A percentile compares a stretch with the other conserved stretches of the same genome.
These are phyloP conservation scores for Himalopsyche anomala DNA, from an alignment of 2,888 invertebrate genomes.

Conservation along the genomic window DNA sequence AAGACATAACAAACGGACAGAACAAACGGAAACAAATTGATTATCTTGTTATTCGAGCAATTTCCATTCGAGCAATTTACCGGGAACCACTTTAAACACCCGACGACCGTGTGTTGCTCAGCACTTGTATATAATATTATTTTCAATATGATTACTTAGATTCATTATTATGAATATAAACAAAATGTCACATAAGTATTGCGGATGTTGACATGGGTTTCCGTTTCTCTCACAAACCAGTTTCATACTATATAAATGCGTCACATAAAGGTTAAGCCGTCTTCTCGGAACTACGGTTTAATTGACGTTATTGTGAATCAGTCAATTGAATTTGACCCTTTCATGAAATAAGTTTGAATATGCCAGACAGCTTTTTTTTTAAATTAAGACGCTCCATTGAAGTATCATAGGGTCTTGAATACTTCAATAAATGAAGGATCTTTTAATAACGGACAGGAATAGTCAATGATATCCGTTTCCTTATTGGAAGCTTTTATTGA, in stretches of 20 bases:
- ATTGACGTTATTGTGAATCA: background rate
- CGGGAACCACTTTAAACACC: too few species aligned
- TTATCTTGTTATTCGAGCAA: too few species aligned
- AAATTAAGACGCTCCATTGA: background rate
- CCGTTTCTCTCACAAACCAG: background rate
- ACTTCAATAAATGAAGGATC: background rate
- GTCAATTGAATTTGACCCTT: conserved; percentile 19
- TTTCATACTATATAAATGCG: background rate
- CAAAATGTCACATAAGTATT: too few species aligned
- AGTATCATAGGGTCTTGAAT: background rate
- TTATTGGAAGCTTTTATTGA: too few species aligned
- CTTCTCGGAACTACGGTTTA: background rate
- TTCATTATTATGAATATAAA: too few species aligned
- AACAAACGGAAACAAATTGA: too few species aligned
- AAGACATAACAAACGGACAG: too few species aligned
- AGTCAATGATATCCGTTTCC: background rate
- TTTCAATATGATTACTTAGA: too few species aligned
- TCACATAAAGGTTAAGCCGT: background rate
- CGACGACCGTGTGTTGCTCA: too few species aligned
- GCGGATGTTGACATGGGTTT: background rate
- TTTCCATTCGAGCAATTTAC: too few species aligned
- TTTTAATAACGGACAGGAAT: background rate
- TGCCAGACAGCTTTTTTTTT: background rate
- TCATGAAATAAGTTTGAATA: background rate
- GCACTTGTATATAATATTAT: too few species aligned